phyloP scores from a whole-genome alignment of 2,113 vertebrate genomes.

The Antechinus flavipes region DNA sequence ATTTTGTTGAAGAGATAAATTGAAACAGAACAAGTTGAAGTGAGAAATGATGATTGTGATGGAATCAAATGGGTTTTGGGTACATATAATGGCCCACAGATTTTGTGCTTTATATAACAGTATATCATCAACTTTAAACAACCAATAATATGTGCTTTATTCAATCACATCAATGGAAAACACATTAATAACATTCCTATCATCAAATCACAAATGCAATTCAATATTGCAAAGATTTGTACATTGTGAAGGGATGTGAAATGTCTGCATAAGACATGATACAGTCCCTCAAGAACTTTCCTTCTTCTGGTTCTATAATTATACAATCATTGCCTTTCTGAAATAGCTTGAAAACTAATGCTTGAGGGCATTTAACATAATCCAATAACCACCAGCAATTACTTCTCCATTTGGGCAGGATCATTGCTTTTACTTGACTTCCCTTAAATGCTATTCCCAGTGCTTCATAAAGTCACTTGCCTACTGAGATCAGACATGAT shows the following conservation, averaged over 20 bases:
- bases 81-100: not conserved
- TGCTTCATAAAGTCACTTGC: not conserved
- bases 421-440: not conserved
- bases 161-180: not conserved
- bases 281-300: not conserved
- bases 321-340: not conserved
- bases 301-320: not conserved
- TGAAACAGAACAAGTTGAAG: not conserved
- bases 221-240: not conserved
- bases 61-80: not conserved
- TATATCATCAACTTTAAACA: too few species aligned
- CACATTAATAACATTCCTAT: not conserved
- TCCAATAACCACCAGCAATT: not conserved
- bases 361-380: not conserved
- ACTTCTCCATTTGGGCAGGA: not conserved
- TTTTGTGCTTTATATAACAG: not conserved
- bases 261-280: not conserved
- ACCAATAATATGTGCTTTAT: not conserved
- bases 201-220: not conserved
- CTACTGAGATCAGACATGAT: not conserved
- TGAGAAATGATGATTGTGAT: not conserved
- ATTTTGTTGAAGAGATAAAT: not conserved
- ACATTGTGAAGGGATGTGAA: not conserved
- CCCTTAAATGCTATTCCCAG: not conserved
- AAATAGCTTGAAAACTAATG: not conserved